Conservation (phyloP, 2,888 invertebrate genomes). For the Cecidostiba fungosa region DNA sequence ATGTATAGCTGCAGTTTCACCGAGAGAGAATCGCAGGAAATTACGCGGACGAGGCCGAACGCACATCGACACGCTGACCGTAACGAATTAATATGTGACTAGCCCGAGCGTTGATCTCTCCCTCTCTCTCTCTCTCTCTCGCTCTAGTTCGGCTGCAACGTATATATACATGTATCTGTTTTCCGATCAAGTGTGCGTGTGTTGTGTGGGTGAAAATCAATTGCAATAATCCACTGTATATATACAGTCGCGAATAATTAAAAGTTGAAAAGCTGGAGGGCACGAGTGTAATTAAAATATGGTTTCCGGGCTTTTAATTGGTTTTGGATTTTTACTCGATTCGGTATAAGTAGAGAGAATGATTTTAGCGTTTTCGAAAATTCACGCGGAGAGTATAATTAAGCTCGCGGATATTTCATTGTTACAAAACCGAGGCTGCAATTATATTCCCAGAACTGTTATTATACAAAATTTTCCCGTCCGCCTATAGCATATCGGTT, state of each 20-base stretch:
- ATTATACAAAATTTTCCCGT: neutral
- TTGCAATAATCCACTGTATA: slow-evolving; percentile 13
- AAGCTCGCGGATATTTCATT: too few species aligned
- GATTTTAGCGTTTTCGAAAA: neutral
- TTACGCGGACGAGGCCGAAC: slow-evolving; percentile 37
- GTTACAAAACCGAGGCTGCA: too few species aligned
- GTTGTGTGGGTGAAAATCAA: slow-evolving; percentile 19
- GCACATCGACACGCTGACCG: slow-evolving; percentile 49
- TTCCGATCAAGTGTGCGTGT: too few species aligned
- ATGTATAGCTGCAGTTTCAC: neutral
- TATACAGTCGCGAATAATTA: slow-evolving; percentile 24
- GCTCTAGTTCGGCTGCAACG: neutral
- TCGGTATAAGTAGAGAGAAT: neutral
- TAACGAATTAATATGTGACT: slow-evolving; percentile 58
- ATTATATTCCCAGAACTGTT: too few species aligned
- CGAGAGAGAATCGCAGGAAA: slow-evolving; percentile 52
- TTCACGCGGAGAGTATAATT: neutral
- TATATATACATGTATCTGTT: neutral
- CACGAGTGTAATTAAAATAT: neutral
- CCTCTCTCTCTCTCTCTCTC: neutral
- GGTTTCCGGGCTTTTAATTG: neutral
- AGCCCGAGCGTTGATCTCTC: slow-evolving; percentile 10
- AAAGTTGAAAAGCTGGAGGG: slow-evolving; percentile 13
- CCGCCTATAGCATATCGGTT: neutral
- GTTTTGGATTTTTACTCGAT: neutral